Base-by-base conservation (phyloP, 2,888 invertebrate genomes). In the Drosophila kambysellisi region DNA sequence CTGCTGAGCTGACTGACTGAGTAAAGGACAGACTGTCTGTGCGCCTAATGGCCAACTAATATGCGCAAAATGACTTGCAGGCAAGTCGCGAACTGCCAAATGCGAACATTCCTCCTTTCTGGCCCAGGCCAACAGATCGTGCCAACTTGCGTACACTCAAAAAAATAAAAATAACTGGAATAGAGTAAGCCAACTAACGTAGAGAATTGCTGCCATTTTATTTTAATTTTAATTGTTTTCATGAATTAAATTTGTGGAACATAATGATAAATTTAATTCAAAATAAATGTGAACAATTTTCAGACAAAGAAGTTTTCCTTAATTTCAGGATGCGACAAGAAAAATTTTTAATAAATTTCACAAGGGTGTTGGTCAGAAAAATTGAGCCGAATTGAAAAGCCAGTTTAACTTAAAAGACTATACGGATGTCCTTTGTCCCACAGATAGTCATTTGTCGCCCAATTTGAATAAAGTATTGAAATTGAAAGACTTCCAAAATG, bases 11-110 rank as follows among this genome's bases (percentile, higher is more conserved):
- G 70, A 50, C 77, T 71, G 86, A 74, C 81, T 51, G 75, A 51
- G 52, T 60, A 56, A 39, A 56, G 56, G 61, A 33, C 53, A 35
- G 62, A 32, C 53, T 53, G 68, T 56, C 70, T 80, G 80, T 63
- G 78, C 76, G 78, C 82, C 84, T 85, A 85, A 85, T 85, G 85
- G 84, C 73, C 84, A 85, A 85, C 84, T 85, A 85, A 85, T 85
- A 85, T 85, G 85, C 83, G 73, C 86, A 81, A 83, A 87, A 88
- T 86, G 84, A 86, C 87, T 87, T 85, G 83, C 85, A 87, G 88
- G 74, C 84, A 58, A 85, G 76, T 82, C 78, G 74, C 79, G 82
- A 85, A 82, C 82, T 74, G 75, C 62, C 52, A 76, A 67, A 67
- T 69, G 37, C 37, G 48, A 69, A 53, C 64, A 57, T 50, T 46